Evolutionary conservation across 1,140 invertebrate genomes (phyloP), one percentile per base, ranked within the genome.

Genomic region (Scaptodrosophila lebanonensis): DNA sequence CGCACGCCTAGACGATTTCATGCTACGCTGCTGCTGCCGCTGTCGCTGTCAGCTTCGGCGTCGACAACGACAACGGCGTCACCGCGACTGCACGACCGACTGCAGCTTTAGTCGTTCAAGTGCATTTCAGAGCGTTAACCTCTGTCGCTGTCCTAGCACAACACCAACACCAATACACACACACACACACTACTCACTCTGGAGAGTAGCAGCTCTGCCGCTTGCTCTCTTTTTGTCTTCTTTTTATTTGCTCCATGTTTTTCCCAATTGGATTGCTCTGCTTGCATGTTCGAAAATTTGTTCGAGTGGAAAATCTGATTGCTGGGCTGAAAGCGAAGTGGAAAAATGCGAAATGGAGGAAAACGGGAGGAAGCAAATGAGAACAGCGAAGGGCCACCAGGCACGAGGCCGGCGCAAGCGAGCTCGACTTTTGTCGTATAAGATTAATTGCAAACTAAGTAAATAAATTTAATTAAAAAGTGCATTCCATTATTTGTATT

Each of bases 121-220:
- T 84, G 82, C 82, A 84, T 69, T 61, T 68, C 66, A 79, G 79
- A 68, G 73, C 82, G 57, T 84, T 84, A 73, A 84, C 73, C 82
- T 76, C 64, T 73, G 45, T 39, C 47, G 53, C 13, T 18, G 63
- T 77, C 72, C 71, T 76, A 76, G 71, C 71, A 62, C 71, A 76
- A 76, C 71, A 66, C 58, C 71, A 76, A 76, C 71, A 66, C 58
- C 5, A 44, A 62, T 25, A 66, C 53, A 51, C 12, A 9, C 25
- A 32, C 42, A 75, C 38, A 33, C 2, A 44, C 12, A 13, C 1
- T 60, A 17, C 13, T 42, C 11, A 39, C n/a, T 64, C 6, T 47
- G 3, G 18, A 7, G 25, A 16, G 20, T 22, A 17, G 27, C 9
- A 18, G 36, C 16, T 35, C 27, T 11, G 25, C n/a, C 6, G 20